phyloP scores from a whole-genome alignment of 1,140 invertebrate species.

The Neocloeon triangulifer region DNA sequence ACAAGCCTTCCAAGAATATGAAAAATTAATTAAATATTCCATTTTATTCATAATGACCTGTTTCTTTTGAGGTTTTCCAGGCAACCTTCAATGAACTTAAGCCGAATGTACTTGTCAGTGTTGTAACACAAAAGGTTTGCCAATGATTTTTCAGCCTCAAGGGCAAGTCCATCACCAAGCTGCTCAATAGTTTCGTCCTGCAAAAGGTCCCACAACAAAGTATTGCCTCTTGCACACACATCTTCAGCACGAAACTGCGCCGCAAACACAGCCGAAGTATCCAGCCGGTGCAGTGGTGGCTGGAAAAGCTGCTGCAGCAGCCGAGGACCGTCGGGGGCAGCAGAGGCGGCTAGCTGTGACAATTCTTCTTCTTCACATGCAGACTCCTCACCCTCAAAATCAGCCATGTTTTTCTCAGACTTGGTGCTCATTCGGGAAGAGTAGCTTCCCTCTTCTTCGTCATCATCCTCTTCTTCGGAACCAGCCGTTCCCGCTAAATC shows the following conservation, averaged over 20 bases:
- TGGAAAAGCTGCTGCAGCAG: slow-evolving; percentile 12
- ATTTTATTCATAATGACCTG: slow-evolving; percentile 16
- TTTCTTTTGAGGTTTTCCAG: slow-evolving; percentile 73
- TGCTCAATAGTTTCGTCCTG: slow-evolving; percentile 78
- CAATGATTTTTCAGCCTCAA: slow-evolving; percentile 78
- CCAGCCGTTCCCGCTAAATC: too few relatives aligned
- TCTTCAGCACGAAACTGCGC: slow-evolving; percentile 47
- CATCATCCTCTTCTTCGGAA: slow-evolving; percentile 41
- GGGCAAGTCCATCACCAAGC: slow-evolving; percentile 63
- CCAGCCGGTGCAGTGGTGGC: too few relatives aligned
- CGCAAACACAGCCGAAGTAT: slow-evolving; percentile 8
- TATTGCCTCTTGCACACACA: slow-evolving; percentile 71
- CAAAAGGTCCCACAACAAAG: slow-evolving; percentile 78
- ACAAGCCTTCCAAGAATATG: too few relatives aligned
- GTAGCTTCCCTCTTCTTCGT: slow-evolving; percentile 52
- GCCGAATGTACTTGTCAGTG: slow-evolving; percentile 63
- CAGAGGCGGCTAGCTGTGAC: slow-evolving; percentile 44
- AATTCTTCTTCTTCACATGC: slow-evolving; percentile 73
- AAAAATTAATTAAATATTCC: background rate
- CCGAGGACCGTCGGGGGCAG: too few relatives aligned
- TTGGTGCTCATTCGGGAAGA: slow-evolving; percentile 77
- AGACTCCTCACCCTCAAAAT: slow-evolving; percentile 83
- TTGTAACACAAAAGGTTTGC: slow-evolving; percentile 75
- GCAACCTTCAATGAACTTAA: slow-evolving; percentile 89
- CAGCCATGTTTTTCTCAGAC: slow-evolving; percentile 86